Base-by-base conservation (phyloP, 2,888 invertebrate genomes). In the Girardia tigrina region DNA sequence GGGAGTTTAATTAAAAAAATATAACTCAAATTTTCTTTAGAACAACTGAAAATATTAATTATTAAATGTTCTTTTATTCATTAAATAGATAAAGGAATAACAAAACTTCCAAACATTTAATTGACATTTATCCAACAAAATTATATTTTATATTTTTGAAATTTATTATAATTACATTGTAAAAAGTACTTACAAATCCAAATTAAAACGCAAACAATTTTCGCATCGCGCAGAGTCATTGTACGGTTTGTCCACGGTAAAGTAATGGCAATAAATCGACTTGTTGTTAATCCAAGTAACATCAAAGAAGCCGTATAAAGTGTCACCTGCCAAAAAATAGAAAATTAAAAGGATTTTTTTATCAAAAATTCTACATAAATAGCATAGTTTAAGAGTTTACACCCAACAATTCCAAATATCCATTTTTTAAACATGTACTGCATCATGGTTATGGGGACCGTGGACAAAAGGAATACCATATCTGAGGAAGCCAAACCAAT, bases 171-270 rank as follows among this genome's bases (percentile, higher is more conserved):
- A 36, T 12, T 12, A 12, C 16, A 36, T 12, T 12, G 16, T 36
- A 36, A 36, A 36, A 12, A 36, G 16, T 12, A 12, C 56, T 56
- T 16, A 56, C 56, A 56, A 20, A 56, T 56, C 56, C 56, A 56
- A 56, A 56, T 56, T 20, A 56, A 20, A 12, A 56, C 4, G 23
- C 56, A 56, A 6, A 56, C 23, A 20, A 56, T 4, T 56, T 56
- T 56, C n/a, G 56, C 56, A 56, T 56, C 56, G 6, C 56, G 56
- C 4, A 56, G n/a, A 8, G 56, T 20, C 56, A 56, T 56, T n/a
- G 56, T 56, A 8, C 56, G 56, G 23, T 56, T 56, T 56, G 56
- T 56, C 56, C 56, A 56, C n/a, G 56, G 56, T n/a, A 56, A 56
- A 8, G 56, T 56, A 2, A 56, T 56, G n/a, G 56, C 56, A 56